A percentile compares a stretch with the other conserved stretches of the same genome.
phyloP scores from a whole-genome alignment of 1,140 invertebrate genomes.

The Tachypleus tridentatus region DNA sequence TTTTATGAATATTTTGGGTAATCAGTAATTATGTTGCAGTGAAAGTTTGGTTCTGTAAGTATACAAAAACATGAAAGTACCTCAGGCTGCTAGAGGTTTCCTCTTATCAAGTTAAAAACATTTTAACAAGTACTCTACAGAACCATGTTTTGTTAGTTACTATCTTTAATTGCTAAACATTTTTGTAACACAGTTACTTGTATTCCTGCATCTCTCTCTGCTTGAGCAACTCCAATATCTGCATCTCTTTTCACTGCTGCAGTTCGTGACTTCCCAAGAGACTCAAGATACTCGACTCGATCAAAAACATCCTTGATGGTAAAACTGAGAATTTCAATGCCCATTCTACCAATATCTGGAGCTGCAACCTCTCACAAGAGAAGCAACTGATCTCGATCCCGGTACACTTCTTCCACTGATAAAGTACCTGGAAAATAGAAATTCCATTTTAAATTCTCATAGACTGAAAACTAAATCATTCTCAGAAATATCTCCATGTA shows the following conservation, averaged over 20 bases:
- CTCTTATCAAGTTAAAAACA: too few species aligned
- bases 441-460: too few species aligned
- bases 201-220: slow-evolving; percentile 64
- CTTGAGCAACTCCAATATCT: slow-evolving; percentile 91
- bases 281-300: slow-evolving; percentile 88
- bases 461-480: too few species aligned
- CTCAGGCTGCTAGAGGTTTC: too few species aligned
- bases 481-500: too few species aligned
- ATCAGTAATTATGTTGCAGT: too few species aligned
- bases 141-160: too few species aligned
- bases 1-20: too few species aligned
- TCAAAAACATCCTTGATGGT: slow-evolving; percentile 97
- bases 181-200: slow-evolving; percentile 33
- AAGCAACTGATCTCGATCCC: slow-evolving; percentile 93
- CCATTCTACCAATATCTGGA: slow-evolving; percentile 95
- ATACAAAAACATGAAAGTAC: too few species aligned
- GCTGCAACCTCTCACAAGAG: slow-evolving; percentile 91
- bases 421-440: slow-evolving; percentile 69
- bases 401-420: slow-evolving; percentile 95
- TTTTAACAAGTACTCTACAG: too few species aligned
- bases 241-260: slow-evolving; percentile 92
- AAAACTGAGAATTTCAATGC: slow-evolving; percentile 92
- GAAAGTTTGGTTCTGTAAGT: too few species aligned
- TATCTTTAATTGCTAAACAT: too few species aligned
- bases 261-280: slow-evolving; percentile 87